Conservation (phyloP, 2,888 invertebrate species). For the Minunthozetes semirufus region DNA sequence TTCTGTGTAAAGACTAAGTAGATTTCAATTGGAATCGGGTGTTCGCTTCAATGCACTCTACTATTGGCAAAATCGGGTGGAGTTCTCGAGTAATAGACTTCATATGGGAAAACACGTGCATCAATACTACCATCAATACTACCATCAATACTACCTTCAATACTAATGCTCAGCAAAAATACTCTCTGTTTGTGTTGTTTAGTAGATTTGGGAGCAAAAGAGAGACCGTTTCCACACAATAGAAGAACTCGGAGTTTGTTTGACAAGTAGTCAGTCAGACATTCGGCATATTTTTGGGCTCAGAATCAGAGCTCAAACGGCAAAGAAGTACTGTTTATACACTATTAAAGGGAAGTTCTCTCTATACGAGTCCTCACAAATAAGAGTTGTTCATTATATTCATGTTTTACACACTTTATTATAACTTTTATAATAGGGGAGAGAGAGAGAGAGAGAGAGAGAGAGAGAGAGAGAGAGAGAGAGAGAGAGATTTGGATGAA, state of each 20-base stretch:
- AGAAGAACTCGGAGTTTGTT: not conserved
- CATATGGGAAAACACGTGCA: conserved; percentile 21
- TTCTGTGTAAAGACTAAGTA: not conserved
- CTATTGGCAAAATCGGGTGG: not conserved
- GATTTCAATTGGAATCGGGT: conserved; percentile 11
- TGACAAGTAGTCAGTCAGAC: not conserved
- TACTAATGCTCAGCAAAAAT: too few relatives aligned
- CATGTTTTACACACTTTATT: too few relatives aligned
- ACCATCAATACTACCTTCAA: not conserved
- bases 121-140: not conserved
- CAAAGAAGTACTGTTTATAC: not conserved
- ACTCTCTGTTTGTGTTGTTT: conserved; percentile 18
- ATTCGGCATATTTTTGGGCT: not conserved
- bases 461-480: not conserved
- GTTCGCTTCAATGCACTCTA: not conserved
- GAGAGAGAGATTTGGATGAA: not conserved
- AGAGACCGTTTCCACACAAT: not conserved
- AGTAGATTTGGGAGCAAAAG: not conserved
- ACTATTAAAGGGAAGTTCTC: not conserved
- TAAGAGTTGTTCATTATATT: too few relatives aligned
- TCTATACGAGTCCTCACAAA: not conserved
- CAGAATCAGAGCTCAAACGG: not conserved
- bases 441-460: conserved; percentile 3
- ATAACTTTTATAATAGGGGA: not conserved
- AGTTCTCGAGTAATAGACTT: conserved; percentile 7